These are phyloP conservation scores for Sebastes wilsoni DNA, from an alignment of 2,797 vertebrate species.

Conservation along the genomic window DNA sequence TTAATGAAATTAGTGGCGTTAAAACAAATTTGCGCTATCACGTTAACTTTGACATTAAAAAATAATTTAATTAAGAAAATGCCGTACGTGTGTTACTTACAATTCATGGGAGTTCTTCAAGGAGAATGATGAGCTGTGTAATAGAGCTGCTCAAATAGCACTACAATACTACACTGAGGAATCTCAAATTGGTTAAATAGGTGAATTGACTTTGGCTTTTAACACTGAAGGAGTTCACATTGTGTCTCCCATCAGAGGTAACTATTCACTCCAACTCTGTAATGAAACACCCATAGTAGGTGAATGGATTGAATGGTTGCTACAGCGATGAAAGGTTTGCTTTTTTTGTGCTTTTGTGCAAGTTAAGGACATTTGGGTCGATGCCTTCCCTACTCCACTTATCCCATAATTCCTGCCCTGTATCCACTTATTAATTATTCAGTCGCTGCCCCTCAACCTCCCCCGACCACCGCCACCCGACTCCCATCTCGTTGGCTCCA, in stretches of 20 bases:
- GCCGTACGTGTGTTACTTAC: neutral
- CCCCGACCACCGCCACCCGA: neutral
- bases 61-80: neutral
- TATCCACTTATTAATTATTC: slow-evolving; percentile 48
- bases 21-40: too few species aligned
- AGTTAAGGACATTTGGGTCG: slow-evolving; percentile 39
- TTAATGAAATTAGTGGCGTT: too few species aligned
- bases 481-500: slow-evolving; percentile 1
- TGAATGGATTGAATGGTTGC: neutral
- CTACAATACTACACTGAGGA: neutral
- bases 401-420: slow-evolving; percentile 41
- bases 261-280: slow-evolving; percentile 1
- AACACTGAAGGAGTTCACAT: slow-evolving; percentile 1
- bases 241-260: neutral
- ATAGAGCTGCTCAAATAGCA: neutral
- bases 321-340: neutral
- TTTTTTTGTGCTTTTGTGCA: neutral
- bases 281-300: neutral
- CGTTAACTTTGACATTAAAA: neutral
- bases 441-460: neutral
- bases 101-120: neutral
- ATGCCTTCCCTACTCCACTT: slow-evolving; percentile 11
- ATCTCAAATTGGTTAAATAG: neutral
- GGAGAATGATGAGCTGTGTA: neutral
- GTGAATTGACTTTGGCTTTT: slow-evolving; percentile 12